A percentile compares a stretch with the other conserved stretches of the same genome.
Evolutionary conservation across 2,797 vertebrate species (phyloP).

Genomic region (Leptatherina wallacei): DNA sequence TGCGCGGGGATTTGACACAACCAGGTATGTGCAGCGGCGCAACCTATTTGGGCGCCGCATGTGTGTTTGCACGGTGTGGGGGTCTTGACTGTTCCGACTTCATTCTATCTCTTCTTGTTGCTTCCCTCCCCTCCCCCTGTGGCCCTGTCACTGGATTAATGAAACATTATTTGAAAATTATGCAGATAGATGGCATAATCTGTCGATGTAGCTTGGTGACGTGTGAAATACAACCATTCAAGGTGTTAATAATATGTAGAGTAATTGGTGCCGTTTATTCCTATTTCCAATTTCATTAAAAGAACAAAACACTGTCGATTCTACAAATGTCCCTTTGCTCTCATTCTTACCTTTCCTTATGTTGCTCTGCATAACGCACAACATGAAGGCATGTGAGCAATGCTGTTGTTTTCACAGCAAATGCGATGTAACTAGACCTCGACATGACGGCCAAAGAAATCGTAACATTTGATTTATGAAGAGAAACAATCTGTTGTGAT

Average conservation of each 20-base stretch:
- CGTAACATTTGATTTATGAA: constrained; percentile 67
- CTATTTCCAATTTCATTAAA: constrained; percentile 10
- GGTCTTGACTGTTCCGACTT: constrained; percentile 62
- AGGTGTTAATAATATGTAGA: constrained; percentile 3
- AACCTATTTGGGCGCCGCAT: constrained; percentile 31
- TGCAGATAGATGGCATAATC: constrained; percentile 61
- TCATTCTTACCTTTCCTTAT: constrained; percentile 45
- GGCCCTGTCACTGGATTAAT: constrained; percentile 71
- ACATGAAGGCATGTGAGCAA: constrained; percentile 65
- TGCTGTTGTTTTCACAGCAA: constrained; percentile 66
- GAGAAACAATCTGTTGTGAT: constrained; percentile 69
- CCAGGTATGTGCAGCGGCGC: constrained; percentile 74
- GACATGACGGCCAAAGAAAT: constrained; percentile 50
- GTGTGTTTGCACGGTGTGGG: constrained; percentile 58
- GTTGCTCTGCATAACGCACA: constrained; percentile 55
- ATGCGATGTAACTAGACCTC: constrained; percentile 41
- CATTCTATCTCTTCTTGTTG: constrained; percentile 70
- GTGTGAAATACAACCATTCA: constrained; percentile 14
- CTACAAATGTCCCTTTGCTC: constrained; percentile 41
- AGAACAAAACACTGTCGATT: constrained; percentile 28
- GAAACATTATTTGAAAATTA: constrained; percentile 61
- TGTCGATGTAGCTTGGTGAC: constrained; percentile 28
- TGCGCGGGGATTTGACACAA: constrained; percentile 59
- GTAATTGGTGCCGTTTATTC: not conserved
- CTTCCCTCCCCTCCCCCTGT: constrained; percentile 67